Evolutionary conservation across 2,888 invertebrate genomes (phyloP).

Genomic region (Bugula neritina): DNA sequence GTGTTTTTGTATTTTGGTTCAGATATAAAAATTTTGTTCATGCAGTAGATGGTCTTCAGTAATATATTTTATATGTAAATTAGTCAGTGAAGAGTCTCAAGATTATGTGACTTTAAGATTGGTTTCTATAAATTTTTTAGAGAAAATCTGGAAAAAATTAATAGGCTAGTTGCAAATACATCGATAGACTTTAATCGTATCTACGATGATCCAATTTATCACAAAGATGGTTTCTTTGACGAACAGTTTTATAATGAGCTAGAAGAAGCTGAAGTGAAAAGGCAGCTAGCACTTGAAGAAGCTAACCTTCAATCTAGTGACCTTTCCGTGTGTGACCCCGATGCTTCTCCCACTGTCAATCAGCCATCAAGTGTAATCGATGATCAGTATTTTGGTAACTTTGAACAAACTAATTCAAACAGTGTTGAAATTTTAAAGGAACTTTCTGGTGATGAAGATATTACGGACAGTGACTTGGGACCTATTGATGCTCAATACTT

Average conservation of each 20-base stretch:
- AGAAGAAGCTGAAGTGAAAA: not conserved
- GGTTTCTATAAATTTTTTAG: not conserved
- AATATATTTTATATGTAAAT: no score
- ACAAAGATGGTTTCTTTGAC: not conserved
- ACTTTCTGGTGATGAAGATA: not conserved
- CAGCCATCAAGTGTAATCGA: conserved; percentile 6
- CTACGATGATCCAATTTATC: not conserved
- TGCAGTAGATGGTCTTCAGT: no score
- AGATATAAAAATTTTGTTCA: no score
- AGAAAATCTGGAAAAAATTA: not conserved
- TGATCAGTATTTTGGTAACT: conserved; percentile 1
- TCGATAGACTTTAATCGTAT: not conserved
- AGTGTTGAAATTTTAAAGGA: not conserved
- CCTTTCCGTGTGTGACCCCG: no score
- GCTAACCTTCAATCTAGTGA: no score
- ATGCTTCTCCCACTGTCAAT: no score
- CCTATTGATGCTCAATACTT: conserved; percentile 4
- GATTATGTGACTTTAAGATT: no score
- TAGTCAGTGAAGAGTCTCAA: no score
- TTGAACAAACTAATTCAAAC: not conserved
- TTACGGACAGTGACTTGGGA: not conserved
- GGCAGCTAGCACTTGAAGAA: not conserved
- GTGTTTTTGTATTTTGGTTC: no score
- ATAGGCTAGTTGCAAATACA: not conserved
- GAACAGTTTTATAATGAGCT: not conserved